These are phyloP conservation scores for Reinhardtius hippoglossoides DNA, from an alignment of 2,113 vertebrate genomes.

Conservation along the genomic window DNA sequence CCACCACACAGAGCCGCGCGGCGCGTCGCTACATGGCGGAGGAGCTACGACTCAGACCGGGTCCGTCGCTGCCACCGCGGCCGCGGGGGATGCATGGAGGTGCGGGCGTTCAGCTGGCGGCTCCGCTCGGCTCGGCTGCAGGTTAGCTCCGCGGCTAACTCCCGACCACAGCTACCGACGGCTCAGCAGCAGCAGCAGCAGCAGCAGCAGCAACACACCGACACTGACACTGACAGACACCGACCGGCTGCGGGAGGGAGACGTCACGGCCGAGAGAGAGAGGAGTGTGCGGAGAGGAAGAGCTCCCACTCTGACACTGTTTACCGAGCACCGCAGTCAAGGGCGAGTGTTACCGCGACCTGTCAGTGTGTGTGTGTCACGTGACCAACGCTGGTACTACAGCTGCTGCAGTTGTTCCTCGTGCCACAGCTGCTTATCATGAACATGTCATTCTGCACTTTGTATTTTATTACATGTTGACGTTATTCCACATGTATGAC, in stretches of 20 bases:
- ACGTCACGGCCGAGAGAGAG: constrained; percentile 51
- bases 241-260: constrained; percentile 23
- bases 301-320: constrained; percentile 46
- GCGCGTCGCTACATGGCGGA: constrained; percentile 61
- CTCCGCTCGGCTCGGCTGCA: constrained; percentile 31
- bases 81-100: constrained; percentile 53
- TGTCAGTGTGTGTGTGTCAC: no score
- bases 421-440: no score
- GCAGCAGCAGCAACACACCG: not conserved
- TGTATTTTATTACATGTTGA: no score
- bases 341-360: not conserved
- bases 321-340: constrained; percentile 14
- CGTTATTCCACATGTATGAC: no score
- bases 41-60: constrained; percentile 56
- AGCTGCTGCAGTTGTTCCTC: no score
- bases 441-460: no score
- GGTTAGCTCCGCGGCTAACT: constrained; percentile 48
- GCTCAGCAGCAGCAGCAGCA: no score
- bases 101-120: constrained; percentile 40
- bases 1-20: constrained; percentile 29
- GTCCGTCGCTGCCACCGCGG: constrained; percentile 64
- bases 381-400: no score
- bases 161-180: constrained; percentile 26
- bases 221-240: constrained; percentile 23
- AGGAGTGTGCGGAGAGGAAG: not conserved